Percentiles rank a stretch among this genome's conserved stretches.
Evolutionary conservation across 2,888 invertebrate species (phyloP).

Genomic region (Harpagoxenus sublaevis): DNA sequence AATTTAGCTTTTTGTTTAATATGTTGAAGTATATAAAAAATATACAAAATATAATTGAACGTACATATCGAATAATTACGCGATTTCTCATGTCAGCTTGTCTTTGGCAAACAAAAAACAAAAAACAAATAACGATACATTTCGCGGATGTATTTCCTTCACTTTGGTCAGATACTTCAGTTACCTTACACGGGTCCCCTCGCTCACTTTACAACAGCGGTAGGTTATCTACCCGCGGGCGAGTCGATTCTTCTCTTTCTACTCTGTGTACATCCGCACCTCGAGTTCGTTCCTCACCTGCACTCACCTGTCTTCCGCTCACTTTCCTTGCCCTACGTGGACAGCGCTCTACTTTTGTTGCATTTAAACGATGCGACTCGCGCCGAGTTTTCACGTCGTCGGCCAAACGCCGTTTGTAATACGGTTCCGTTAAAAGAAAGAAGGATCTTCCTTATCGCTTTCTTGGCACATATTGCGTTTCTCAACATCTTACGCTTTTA

Average conservation of each 20-base stretch:
- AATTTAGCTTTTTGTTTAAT: not conserved
- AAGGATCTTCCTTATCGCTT: slow-evolving; percentile 7
- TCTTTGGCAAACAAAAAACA: slow-evolving; percentile 24
- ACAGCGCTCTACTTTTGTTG: slow-evolving; percentile 58
- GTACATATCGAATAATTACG: not conserved
- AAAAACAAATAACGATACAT: not conserved
- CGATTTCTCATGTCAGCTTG: slow-evolving; percentile 42
- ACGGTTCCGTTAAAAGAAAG: slow-evolving; percentile 8
- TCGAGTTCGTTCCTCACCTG: slow-evolving; percentile 70
- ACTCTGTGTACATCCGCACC: slow-evolving; percentile 66
- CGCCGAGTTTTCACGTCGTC: slow-evolving; percentile 25
- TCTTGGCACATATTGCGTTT: not conserved
- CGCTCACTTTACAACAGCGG: slow-evolving; percentile 50
- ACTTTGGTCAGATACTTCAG: slow-evolving; percentile 24
- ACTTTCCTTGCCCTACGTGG: slow-evolving; percentile 68
- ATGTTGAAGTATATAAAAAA: not conserved
- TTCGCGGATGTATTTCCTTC: slow-evolving; percentile 36
- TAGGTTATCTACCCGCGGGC: slow-evolving; percentile 67
- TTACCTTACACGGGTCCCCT: slow-evolving; percentile 55
- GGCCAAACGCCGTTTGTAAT: not conserved
- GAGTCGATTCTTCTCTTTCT: slow-evolving; percentile 66
- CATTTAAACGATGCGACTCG: slow-evolving; percentile 52
- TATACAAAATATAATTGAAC: not conserved
- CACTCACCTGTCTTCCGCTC: slow-evolving; percentile 76
- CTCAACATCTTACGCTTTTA: not conserved